Base-by-base conservation (phyloP, 92 coral and sea anemone species). In the Zoanthus sociatus region DNA sequence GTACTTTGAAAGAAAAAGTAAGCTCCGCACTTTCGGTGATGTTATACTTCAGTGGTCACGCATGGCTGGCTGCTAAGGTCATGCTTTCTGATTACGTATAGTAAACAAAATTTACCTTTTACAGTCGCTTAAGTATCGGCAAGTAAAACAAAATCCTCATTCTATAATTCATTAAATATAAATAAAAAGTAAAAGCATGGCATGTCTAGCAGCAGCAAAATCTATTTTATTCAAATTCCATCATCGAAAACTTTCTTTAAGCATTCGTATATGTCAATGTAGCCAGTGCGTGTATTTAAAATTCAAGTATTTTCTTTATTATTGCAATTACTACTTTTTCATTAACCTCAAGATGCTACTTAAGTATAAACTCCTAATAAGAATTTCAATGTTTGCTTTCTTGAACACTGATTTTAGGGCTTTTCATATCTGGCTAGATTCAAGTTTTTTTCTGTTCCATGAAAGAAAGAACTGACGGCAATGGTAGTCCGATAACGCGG, bases 301-400 rank as follows among this genome's bases (percentile, higher is more conserved):
- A 58, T 58, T 58, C 66, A 58, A 58, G n/a, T 58, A 58, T 58
- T 58, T 58, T 58, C 18, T 58, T 58, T 12, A 17, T 54, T 54
- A 54, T 58, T 58, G 66, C 66, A 58, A 58, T 58, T 58, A 58
- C 18, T 12, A 58, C 66, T 58, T 58, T 58, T 17, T 58, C 66
- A 58, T 58, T 58, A 58, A 58, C 16, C 66, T 58, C 66, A 15
- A 58, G n/a, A 58, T 58, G 15, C 15, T 17, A 58, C 14, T 58
- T 58, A 58, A 58, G 66, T 58, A 58, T 58, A 58, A 14, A 58
- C 17, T 6, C 66, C 66, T 58, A 14, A 58, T 58, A 58, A 55
- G 83, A 16, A 66, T 86, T 33, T 78, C 69, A 20, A 93, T 33
- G 16, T 87, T 89, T 67, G 83, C 91, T 37, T 93, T 93, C 61